These are phyloP conservation scores for Sminthopsis crassicaudata DNA, from an alignment of 2,113 vertebrate genomes.

Conservation along the genomic window DNA sequence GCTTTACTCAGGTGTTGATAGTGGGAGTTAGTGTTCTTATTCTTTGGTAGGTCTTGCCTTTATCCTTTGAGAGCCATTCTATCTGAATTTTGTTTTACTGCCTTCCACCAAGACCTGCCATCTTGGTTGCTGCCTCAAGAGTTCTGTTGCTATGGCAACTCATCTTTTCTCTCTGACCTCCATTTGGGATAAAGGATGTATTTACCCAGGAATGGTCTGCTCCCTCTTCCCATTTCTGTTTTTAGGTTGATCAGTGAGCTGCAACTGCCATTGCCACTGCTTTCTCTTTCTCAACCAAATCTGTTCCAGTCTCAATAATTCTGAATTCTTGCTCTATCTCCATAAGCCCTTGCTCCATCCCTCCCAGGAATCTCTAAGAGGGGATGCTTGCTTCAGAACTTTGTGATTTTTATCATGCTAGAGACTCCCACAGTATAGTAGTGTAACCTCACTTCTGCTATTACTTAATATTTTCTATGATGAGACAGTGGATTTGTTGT, in stretches of 20 bases:
- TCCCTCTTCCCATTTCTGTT: not conserved
- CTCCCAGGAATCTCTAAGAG: not conserved
- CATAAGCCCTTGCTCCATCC: not conserved
- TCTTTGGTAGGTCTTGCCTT: not conserved
- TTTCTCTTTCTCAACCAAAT: not conserved
- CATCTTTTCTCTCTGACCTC: not conserved
- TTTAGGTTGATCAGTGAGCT: not conserved
- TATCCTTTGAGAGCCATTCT: not conserved
- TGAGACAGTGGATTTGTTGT: not conserved
- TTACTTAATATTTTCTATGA: not conserved
- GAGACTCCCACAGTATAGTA: not conserved
- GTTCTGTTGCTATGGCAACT: not conserved
- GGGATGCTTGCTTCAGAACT: not conserved
- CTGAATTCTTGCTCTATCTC: not conserved
- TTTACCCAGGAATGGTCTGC: not conserved
- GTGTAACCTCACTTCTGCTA: not conserved
- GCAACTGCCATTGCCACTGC: not conserved
- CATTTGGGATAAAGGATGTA: not conserved
- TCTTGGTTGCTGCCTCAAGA: not conserved
- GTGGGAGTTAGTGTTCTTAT: not conserved
- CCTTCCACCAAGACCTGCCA: not conserved
- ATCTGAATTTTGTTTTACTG: not conserved
- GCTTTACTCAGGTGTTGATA: not conserved
- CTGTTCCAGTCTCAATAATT: not conserved
- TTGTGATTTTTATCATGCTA: not conserved